phyloP scores from a whole-genome alignment of 2,113 vertebrate species.

The Anguilla japonica region DNA sequence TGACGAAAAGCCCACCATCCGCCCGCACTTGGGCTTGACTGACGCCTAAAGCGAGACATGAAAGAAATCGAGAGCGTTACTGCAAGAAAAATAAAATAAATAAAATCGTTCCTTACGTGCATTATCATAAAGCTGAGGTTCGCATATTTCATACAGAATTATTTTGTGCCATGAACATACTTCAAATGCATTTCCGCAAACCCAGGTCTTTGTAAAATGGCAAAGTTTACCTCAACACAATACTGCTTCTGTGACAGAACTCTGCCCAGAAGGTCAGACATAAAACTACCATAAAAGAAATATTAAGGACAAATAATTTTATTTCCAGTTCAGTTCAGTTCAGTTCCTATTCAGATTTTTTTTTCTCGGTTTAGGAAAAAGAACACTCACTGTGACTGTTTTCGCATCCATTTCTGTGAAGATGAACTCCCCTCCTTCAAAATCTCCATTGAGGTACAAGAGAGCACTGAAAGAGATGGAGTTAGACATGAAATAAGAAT shows the following conservation, averaged over 20 bases:
- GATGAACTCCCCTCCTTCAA: constrained; percentile 96
- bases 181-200: background rate
- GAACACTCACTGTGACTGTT: constrained; percentile 86
- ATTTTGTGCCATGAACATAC: background rate
- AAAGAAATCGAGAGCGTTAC: background rate
- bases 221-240: background rate
- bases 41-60: constrained; percentile 73
- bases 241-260: background rate
- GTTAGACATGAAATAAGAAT: background rate
- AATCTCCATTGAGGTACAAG: constrained; percentile 92
- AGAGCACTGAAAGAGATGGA: constrained; percentile 75
- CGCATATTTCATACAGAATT: background rate
- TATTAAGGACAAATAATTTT: background rate
- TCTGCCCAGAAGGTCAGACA: background rate
- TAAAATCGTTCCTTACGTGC: background rate
- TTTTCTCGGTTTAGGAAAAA: background rate
- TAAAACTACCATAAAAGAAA: background rate
- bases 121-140: background rate
- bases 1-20: constrained; percentile 94
- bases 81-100: background rate
- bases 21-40: constrained; percentile 88
- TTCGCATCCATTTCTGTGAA: constrained; percentile 98
- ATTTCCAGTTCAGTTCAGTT: too few relatives aligned
- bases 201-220: background rate
- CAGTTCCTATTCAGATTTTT: background rate